Evolutionary conservation across 2,113 vertebrate species (phyloP), one percentile per base, ranked within the genome.

Genomic region (Machaerirhynchus nigripectus): DNA sequence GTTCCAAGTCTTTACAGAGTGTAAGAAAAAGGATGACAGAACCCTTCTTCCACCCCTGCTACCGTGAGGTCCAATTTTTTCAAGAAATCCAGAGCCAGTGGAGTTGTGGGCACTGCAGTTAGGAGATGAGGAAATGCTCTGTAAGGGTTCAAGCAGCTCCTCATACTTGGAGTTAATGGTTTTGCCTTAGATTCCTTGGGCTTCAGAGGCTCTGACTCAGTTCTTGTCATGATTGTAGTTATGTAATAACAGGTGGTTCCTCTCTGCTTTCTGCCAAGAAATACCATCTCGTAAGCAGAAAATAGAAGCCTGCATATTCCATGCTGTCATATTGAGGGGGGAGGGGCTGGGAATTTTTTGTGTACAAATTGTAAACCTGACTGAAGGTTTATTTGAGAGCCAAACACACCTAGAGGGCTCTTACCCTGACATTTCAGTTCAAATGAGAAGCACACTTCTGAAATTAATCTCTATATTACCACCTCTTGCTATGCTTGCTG

Each of bases 211-310:
- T 84, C 52, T 89, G 89, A 74, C 61, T 94, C 80, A 63, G 81
- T 81, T 90, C 83, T 88, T 97, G 84, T 93, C 15, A 37, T 21
- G 50, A 81, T 67, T 89, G 55, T 89, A 89, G 70, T 73, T 71
- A 70, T 59, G 63, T 89, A 93, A 60, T 71, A 96, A 84, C 55
- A 93, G 87, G 74, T 95, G 56, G 24, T 55, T 89, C 33, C 33
- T 79, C 65, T 64, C 53, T 86, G 31, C 40, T 3, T 80, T 93
- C 74, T 96, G 50, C 78, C 93, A 95, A 95, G 84, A 93, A 82
- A 95, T 79, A 46, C 49, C 19, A 37, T 39, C 69, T 70, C 9
- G 5, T 71, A 84, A 89, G 77, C 64, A 74, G 77, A 94, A 94
- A 92, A 90, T 47, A 71, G 56, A 90, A 64, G 42, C 40, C 40